Base-by-base conservation (phyloP, 1,140 invertebrate species). In the Meloidogyne hapla region DNA sequence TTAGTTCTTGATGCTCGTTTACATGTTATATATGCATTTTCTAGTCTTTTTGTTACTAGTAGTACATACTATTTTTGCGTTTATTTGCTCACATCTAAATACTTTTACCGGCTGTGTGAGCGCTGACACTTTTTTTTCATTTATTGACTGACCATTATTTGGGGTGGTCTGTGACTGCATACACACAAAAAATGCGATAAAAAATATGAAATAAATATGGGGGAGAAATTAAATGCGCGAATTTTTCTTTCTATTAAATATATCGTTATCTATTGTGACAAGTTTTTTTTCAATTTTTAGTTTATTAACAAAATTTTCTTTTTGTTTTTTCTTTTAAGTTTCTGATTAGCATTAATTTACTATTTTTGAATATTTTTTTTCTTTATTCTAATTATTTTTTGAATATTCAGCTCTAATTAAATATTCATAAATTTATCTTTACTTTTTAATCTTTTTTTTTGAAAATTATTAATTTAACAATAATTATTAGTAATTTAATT, bases 111-210 rank as follows among this genome's bases (percentile, higher is more conserved):
- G 18, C 15, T 48, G 48, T n/a, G 42, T n/a, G 48, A 56, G 48
- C 48, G 48, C 18, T 56, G 48, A 56, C 48, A 56, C 48, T 56
- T 56, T 56, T 48, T n/a, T n/a, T n/a, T n/a, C n/a, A 48, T 56
- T 56, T 56, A 56, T 56, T 56, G 48, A 56, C 48, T 8, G 48
- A 56, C 42, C 42, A 45, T 1, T 15, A 45, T n/a, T 56, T 33
- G 33, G 33, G 18, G 48, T 56, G 48, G 48, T 56, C 48, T 33
- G 33, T 33, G 33, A 33, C 45, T 13, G 18, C 48, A 56, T 45
- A 15, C 48, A 56, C 12, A 56, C 4, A 56, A 56, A 56, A 56
- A 56, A 56, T 56, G 48, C 48, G 18, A 56, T 56, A 56, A 56
- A 56, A 45, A 56, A 56, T 56, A 18, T 18, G 18, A 21, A 56